A percentile compares a stretch with the other conserved stretches of the same genome.
phyloP scores from a whole-genome alignment of 1,140 invertebrate genomes.

The Augochlora pura region DNA sequence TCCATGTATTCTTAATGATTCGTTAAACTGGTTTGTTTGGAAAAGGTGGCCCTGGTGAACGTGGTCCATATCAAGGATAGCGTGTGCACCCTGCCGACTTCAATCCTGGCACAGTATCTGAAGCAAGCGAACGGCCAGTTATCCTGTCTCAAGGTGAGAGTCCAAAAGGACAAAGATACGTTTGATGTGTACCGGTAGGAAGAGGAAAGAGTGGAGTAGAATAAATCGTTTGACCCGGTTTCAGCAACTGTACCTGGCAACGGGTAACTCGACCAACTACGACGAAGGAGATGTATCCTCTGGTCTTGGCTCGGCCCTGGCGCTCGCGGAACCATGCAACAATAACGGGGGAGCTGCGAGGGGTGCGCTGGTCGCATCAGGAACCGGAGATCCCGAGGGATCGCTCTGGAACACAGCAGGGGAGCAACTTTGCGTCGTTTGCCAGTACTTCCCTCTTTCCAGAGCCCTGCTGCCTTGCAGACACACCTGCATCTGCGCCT shows the following conservation, averaged over 20 bases:
- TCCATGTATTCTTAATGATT: too few species aligned
- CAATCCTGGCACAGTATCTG: constrained; percentile 89
- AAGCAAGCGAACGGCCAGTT: constrained; percentile 91
- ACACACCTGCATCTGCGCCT: constrained; percentile 91
- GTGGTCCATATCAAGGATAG: constrained; percentile 90
- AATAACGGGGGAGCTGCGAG: constrained; percentile 67
- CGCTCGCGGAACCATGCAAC: constrained; percentile 77
- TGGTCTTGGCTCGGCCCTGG: constrained; percentile 75
- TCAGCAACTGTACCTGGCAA: constrained; percentile 88
- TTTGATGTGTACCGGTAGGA: background rate
- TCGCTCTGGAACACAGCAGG: constrained; percentile 81
- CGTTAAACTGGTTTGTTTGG: background rate
- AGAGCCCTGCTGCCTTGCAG: constrained; percentile 90
- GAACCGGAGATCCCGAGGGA: constrained; percentile 74
- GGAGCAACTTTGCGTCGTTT: constrained; percentile 89
- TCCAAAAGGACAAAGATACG: constrained; percentile 18
- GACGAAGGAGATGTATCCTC: constrained; percentile 79
- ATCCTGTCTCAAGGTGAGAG: constrained; percentile 87
- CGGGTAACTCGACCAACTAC: constrained; percentile 83
- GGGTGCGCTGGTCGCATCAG: constrained; percentile 73
- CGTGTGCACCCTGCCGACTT: constrained; percentile 88
- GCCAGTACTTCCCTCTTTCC: constrained; percentile 87
- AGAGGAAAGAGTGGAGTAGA: background rate
- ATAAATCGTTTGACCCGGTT: constrained; percentile 53
- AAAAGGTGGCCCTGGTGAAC: constrained; percentile 87